These are phyloP conservation scores for Actinostola sp. DNA, from an alignment of 92 coral and sea anemone genomes.

Conservation along the genomic window DNA sequence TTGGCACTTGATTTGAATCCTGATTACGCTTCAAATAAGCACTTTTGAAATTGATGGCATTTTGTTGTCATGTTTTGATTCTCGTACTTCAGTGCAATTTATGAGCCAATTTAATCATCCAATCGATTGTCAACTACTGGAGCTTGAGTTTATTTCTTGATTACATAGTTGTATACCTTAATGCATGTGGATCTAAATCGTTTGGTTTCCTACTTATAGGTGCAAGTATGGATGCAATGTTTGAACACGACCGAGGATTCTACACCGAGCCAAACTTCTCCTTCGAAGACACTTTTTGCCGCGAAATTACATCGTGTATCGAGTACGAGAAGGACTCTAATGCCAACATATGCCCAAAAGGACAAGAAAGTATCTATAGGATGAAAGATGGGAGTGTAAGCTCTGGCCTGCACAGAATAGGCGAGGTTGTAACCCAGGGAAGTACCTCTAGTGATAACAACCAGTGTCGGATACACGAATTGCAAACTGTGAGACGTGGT, in stretches of 20 bases:
- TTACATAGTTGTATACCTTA: not conserved
- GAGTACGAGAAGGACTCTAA: conserved; percentile 40
- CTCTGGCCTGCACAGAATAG: conserved; percentile 4
- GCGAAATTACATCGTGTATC: conserved; percentile 39
- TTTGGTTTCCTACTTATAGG: not conserved
- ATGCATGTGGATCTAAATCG: not conserved
- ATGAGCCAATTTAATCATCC: not conserved
- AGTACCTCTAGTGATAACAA: not conserved
- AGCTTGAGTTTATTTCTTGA: not conserved
- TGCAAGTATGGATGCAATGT: conserved; percentile 32
- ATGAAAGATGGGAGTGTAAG: conserved; percentile 3
- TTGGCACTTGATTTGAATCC: not conserved
- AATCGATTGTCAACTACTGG: conserved; percentile 8
- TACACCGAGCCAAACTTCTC: conserved; percentile 48
- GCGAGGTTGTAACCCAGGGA: conserved; percentile 4
- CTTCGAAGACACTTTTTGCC: conserved; percentile 45
- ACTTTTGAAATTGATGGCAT: not conserved
- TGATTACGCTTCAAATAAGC: not conserved
- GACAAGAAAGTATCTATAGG: conserved; percentile 3
- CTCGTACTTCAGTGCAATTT: not conserved
- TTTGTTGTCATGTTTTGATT: not conserved
- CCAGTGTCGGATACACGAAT: conserved; percentile 24
- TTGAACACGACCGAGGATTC: conserved; percentile 30
- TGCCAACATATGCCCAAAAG: conserved; percentile 12
- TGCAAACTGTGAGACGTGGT: conserved; percentile 23